phyloP scores from a whole-genome alignment of 1,140 invertebrate genomes.

The Drosophila busckii region DNA sequence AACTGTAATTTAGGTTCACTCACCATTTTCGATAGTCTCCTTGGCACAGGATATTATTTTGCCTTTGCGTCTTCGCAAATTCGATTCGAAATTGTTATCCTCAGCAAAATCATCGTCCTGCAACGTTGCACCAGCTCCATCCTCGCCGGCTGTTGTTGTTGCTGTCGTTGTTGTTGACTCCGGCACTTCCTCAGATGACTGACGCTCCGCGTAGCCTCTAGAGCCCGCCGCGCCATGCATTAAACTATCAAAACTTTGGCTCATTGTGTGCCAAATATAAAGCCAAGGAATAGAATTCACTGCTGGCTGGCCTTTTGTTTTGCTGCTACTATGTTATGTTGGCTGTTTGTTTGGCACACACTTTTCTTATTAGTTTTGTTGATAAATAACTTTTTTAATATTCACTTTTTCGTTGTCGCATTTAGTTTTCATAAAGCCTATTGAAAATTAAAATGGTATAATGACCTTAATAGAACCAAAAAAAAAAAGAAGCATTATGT shows the following conservation, averaged over 20 bases:
- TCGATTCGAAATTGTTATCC: slow-evolving; percentile 78
- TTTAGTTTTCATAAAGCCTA: slow-evolving; percentile 3
- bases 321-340: slow-evolving; percentile 5
- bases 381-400: slow-evolving; percentile 10
- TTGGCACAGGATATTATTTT: slow-evolving; percentile 79
- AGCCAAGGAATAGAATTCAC: slow-evolving; percentile 12
- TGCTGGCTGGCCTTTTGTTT: slow-evolving; percentile 10
- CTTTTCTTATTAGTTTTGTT: slow-evolving; percentile 25
- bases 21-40: slow-evolving; percentile 78
- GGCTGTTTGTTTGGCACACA: slow-evolving; percentile 13
- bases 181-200: slow-evolving; percentile 73
- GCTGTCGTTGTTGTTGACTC: slow-evolving; percentile 48
- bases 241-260: slow-evolving; percentile 73
- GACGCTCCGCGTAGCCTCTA: slow-evolving; percentile 46
- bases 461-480: neutral
- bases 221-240: slow-evolving; percentile 37
- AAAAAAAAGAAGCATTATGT: too few species aligned
- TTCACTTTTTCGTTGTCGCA: slow-evolving; percentile 7
- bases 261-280: slow-evolving; percentile 57
- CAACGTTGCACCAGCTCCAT: slow-evolving; percentile 7
- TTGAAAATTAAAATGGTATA: too few species aligned
- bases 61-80: slow-evolving; percentile 77
- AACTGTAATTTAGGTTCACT: slow-evolving; percentile 24
- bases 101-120: slow-evolving; percentile 69
- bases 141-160: slow-evolving; percentile 50